phyloP scores from a whole-genome alignment of 1,140 invertebrate genomes.

The Philotrypesis tridentata region DNA sequence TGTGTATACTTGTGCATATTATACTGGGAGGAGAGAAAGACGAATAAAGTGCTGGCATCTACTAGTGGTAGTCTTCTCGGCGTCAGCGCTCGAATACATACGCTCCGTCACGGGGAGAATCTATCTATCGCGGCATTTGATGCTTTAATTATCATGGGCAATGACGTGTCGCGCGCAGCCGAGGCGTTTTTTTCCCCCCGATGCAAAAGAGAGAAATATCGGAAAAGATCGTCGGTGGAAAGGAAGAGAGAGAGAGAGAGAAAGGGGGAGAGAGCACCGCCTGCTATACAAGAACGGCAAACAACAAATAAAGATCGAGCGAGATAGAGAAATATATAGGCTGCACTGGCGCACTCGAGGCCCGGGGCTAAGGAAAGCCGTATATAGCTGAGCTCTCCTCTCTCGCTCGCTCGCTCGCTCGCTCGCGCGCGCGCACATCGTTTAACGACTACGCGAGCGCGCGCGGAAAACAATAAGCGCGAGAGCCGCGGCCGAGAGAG shows the following conservation, averaged over 20 bases:
- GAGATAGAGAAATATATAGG: conserved; percentile 31
- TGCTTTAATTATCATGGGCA: conserved; percentile 36
- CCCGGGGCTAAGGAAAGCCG: conserved; percentile 32
- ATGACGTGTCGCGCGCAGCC: conserved; percentile 8
- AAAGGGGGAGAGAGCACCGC: not conserved
- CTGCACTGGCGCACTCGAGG: conserved; percentile 25
- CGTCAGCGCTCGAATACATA: not conserved
- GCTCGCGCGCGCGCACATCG: conserved; percentile 24
- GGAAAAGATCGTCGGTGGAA: too few relatives aligned
- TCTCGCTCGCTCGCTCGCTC: not conserved
- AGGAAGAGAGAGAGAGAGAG: too few relatives aligned
- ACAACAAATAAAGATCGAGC: conserved; percentile 43
- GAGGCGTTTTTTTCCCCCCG: not conserved
- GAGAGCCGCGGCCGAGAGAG: conserved; percentile 20
- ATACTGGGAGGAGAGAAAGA: not conserved
- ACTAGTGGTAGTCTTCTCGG: conserved; percentile 4
- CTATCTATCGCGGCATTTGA: conserved; percentile 3
- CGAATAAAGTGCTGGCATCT: not conserved
- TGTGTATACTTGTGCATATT: too few relatives aligned
- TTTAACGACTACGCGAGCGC: conserved; percentile 42
- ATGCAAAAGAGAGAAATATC: too few relatives aligned
- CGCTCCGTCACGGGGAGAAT: not conserved
- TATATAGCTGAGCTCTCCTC: not conserved
- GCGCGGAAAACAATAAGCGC: conserved; percentile 47
- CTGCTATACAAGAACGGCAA: too few relatives aligned